Conservation (phyloP, 2,113 vertebrate species). For the Myotis lucifugus region DNA sequence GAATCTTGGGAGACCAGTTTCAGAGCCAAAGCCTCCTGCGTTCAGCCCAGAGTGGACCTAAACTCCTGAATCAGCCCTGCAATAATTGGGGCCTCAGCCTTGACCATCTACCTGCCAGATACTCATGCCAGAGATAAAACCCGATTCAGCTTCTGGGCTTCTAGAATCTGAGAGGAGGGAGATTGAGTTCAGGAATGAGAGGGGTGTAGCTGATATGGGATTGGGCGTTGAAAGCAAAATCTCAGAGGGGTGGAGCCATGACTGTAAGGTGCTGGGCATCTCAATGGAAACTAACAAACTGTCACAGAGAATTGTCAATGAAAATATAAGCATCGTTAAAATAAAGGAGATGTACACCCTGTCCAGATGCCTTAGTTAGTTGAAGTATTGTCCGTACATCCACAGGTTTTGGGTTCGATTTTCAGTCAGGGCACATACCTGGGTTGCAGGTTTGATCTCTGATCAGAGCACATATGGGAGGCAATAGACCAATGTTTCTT, state of each 20-base stretch:
- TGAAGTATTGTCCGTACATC: background rate
- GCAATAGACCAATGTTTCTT: background rate
- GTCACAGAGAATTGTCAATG: background rate
- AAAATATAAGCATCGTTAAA: background rate
- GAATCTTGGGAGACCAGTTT: background rate
- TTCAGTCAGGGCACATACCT: background rate
- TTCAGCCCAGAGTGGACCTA: background rate
- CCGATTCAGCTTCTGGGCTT: background rate
- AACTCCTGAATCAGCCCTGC: background rate
- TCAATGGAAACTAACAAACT: background rate
- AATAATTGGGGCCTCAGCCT: background rate
- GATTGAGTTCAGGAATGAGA: background rate
- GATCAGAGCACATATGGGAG: background rate
- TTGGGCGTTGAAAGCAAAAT: background rate
- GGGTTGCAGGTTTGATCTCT: background rate
- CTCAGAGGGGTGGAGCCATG: background rate
- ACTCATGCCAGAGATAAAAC: background rate
- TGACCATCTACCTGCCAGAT: background rate
- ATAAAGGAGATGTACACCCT: background rate
- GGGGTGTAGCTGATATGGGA: no score
- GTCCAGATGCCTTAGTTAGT: background rate
- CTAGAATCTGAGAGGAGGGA: background rate
- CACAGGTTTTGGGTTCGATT: background rate
- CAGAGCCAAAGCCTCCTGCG: background rate
- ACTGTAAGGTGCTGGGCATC: background rate